Percentiles rank a stretch among this genome's conserved stretches.
These are phyloP conservation scores for Drosophila kurseongensis DNA, from an alignment of 1,140 invertebrate genomes.

Conservation along the genomic window DNA sequence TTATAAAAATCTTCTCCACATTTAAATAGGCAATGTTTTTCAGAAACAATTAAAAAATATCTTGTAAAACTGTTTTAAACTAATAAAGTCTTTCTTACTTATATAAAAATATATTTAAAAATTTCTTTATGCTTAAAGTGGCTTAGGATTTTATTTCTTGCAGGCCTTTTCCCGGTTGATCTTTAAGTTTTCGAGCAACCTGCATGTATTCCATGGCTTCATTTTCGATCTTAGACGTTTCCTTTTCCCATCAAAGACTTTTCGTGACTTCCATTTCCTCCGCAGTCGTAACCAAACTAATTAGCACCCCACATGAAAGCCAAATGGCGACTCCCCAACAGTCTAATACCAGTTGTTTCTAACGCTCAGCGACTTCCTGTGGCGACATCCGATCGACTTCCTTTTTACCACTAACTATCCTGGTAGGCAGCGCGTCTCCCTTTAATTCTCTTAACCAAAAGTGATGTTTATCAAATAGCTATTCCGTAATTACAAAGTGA, in stretches of 20 bases:
- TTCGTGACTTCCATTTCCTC: conserved; percentile 47
- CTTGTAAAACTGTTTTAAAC: conserved; percentile 7
- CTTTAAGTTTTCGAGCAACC: conserved; percentile 7
- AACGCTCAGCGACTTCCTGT: conserved; percentile 65
- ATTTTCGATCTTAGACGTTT: conserved; percentile 16
- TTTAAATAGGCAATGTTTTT: not conserved
- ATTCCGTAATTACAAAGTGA: conserved; percentile 69
- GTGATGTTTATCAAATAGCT: conserved; percentile 76
- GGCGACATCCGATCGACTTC: conserved; percentile 63
- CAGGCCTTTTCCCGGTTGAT: not conserved
- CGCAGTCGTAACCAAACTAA: conserved; percentile 48
- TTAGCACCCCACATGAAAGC: conserved; percentile 66
- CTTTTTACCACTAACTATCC: conserved; percentile 61
- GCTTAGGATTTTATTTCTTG: not conserved
- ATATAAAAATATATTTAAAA: not conserved
- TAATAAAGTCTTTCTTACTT: conserved; percentile 3
- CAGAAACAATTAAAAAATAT: not conserved
- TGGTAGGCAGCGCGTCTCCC: conserved; percentile 39
- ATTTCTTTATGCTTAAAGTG: not conserved
- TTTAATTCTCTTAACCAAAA: conserved; percentile 44
- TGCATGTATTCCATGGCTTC: conserved; percentile 18
- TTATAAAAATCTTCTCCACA: not conserved
- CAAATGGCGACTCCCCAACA: conserved; percentile 28
- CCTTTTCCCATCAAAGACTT: conserved; percentile 40
- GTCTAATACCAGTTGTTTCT: conserved; percentile 17